Evolutionary conservation across 2,113 vertebrate species (phyloP).

Genomic region (Platycercus adscitus): DNA sequence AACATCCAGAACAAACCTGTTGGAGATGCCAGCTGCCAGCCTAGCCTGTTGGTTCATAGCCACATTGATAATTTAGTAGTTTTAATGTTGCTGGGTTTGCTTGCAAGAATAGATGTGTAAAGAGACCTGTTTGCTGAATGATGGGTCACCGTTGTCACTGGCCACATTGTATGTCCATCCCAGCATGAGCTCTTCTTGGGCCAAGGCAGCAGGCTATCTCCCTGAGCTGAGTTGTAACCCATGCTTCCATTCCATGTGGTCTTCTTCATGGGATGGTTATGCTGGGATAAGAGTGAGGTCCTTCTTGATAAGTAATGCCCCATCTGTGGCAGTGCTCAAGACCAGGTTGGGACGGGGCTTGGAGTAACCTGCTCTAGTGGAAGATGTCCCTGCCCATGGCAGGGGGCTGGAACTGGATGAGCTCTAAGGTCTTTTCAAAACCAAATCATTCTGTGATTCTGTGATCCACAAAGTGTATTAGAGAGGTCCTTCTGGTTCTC

Average conservation of each 20-base stretch:
- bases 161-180: neutral
- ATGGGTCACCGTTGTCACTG: neutral
- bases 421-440: neutral
- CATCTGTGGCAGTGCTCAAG: neutral
- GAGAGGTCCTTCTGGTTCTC: neutral
- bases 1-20: neutral
- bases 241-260: neutral
- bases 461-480: neutral
- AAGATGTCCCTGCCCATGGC: neutral
- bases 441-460: neutral
- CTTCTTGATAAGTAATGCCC: neutral
- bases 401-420: neutral
- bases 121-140: neutral
- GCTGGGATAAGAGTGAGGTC: neutral
- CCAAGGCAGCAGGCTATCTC: rapidly evolving
- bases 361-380: neutral
- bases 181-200: neutral
- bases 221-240: neutral
- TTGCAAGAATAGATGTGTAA: neutral
- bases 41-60: neutral
- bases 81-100: neutral
- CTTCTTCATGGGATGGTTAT: neutral
- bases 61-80: neutral
- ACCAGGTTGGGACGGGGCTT: neutral
- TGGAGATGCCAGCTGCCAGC: neutral